Percentiles rank a stretch among this genome's conserved stretches.
phyloP scores from a whole-genome alignment of 1,140 invertebrate genomes.

The Drosophila ironensis region DNA sequence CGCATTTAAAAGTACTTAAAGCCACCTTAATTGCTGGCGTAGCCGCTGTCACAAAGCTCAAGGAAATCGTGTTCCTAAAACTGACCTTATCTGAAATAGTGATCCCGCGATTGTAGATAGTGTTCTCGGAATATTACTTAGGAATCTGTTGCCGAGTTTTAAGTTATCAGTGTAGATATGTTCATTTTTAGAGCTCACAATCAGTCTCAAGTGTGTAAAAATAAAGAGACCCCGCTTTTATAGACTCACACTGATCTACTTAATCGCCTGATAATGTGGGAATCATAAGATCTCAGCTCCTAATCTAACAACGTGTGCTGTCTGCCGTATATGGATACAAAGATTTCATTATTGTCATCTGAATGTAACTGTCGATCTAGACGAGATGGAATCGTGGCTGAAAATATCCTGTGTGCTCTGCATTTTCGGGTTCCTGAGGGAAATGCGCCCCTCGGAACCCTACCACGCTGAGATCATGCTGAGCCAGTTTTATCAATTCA shows the following conservation, averaged over 20 bases:
- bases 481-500: conserved; percentile 87
- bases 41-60: conserved; percentile 2
- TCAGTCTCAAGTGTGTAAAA: conserved; percentile 16
- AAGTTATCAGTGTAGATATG: conserved; percentile 13
- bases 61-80: conserved; percentile 20
- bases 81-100: background rate
- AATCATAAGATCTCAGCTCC: too few species aligned
- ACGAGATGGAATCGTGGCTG: conserved; percentile 83
- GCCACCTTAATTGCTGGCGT: background rate
- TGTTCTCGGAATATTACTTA: conserved; percentile 14
- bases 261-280: conserved; percentile 9
- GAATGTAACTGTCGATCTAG: background rate
- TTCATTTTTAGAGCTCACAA: conserved; percentile 29
- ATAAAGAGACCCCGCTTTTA: conserved; percentile 24
- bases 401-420: conserved; percentile 87
- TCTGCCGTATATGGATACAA: too few species aligned
- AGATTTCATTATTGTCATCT: too few species aligned
- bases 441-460: conserved; percentile 90
- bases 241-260: conserved; percentile 7
- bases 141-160: conserved; percentile 4
- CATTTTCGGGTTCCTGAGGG: conserved; percentile 90
- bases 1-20: conserved; percentile 34
- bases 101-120: conserved; percentile 12
- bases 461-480: conserved; percentile 89
- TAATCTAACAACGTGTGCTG: too few species aligned